A percentile compares a stretch with the other conserved stretches of the same genome.
These are phyloP conservation scores for Argyrosomus regius DNA, from an alignment of 2,797 vertebrate species.

Conservation along the genomic window DNA sequence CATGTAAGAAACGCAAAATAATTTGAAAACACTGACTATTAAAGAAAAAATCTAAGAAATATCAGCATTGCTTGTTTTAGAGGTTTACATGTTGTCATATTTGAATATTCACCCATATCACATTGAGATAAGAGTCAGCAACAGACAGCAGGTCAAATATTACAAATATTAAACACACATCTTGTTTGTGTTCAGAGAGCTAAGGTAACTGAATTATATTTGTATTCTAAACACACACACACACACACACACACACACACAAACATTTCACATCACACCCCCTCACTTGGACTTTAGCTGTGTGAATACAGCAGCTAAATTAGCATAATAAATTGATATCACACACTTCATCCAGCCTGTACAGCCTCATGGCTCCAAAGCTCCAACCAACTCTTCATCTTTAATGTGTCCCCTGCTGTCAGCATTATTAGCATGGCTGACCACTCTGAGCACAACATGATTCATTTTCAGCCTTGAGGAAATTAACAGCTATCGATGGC, in stretches of 20 bases:
- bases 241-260: background rate
- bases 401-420: constrained; percentile 46
- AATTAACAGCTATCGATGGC: background rate
- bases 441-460: constrained; percentile 11
- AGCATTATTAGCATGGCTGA: constrained; percentile 39
- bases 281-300: constrained; percentile 12
- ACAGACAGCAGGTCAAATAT: too few species aligned
- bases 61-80: too few species aligned
- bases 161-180: too few species aligned
- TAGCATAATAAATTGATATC: constrained; percentile 50
- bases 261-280: background rate
- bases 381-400: constrained; percentile 32
- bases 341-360: constrained; percentile 21
- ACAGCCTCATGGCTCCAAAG: constrained; percentile 34
- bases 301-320: constrained; percentile 42
- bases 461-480: constrained; percentile 18
- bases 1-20: too few species aligned
- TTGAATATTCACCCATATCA: too few species aligned
- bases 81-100: too few species aligned
- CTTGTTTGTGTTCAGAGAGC: too few species aligned
- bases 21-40: too few species aligned
- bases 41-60: too few species aligned
- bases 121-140: too few species aligned
- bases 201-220: too few species aligned
- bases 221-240: background rate